These are phyloP conservation scores for Crotalus horridus DNA, from an alignment of 2,113 vertebrate genomes.

Conservation along the genomic window DNA sequence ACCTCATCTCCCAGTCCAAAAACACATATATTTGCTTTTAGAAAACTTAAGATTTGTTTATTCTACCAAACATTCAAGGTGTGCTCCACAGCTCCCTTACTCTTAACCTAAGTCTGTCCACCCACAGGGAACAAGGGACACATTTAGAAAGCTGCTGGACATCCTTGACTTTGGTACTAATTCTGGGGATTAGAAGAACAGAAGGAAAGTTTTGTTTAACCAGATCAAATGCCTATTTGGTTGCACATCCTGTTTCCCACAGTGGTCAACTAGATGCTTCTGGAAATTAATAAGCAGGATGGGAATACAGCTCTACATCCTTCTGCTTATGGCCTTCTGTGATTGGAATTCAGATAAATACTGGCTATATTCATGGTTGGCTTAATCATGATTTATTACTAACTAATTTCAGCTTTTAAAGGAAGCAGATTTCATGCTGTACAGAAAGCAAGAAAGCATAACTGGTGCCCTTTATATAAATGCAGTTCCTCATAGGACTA, in stretches of 20 bases:
- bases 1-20: not conserved
- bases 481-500: not conserved
- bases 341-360: not conserved
- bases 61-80: not conserved
- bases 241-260: not conserved
- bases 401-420: not conserved
- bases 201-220: not conserved
- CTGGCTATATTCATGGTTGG: not conserved
- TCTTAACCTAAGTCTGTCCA: not conserved
- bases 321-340: not conserved
- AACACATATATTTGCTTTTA: not conserved
- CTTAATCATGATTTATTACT: not conserved
- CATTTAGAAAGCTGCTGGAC: not conserved
- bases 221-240: not conserved
- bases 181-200: not conserved
- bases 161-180: not conserved
- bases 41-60: not conserved
- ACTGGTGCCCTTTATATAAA: not conserved
- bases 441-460: not conserved
- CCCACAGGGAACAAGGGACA: not conserved
- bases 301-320: no score
- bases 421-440: not conserved
- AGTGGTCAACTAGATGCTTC: not conserved
- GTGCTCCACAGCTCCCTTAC: not conserved
- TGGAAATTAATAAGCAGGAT: not conserved